These are phyloP conservation scores for Penaeus monodon DNA, from an alignment of 2,888 invertebrate species.

Conservation along the genomic window DNA sequence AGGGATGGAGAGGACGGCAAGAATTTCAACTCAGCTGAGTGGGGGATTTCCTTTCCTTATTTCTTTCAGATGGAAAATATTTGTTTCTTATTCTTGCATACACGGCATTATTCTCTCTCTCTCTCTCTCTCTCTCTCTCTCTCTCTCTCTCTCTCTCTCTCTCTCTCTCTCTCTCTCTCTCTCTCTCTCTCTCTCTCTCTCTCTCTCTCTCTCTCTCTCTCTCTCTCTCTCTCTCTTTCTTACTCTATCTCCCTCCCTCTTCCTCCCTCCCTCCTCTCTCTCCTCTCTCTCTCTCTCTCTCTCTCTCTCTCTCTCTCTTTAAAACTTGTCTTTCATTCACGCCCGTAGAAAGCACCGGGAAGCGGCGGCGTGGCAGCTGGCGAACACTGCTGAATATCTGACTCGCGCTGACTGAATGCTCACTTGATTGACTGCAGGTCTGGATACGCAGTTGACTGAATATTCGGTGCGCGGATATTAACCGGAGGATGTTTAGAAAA, in stretches of 20 bases:
- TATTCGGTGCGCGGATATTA: neutral
- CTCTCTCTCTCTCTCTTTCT: too few species aligned
- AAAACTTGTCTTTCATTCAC: too few species aligned
- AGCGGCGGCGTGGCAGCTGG: neutral
- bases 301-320: neutral
- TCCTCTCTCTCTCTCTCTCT: neutral
- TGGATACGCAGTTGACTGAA: too few species aligned
- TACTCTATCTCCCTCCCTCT: conserved; percentile 12
- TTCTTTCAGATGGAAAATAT: too few species aligned
- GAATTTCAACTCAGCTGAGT: too few species aligned
- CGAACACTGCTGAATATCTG: neutral
- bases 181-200: neutral
- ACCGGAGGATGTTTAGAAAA: too few species aligned
- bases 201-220: neutral
- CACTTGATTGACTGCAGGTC: too few species aligned
- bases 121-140: neutral
- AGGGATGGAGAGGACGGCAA: too few species aligned
- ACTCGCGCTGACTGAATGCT: neutral
- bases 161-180: neutral
- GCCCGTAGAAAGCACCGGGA: too few species aligned
- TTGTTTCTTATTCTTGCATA: too few species aligned
- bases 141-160: neutral
- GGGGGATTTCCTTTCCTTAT: too few species aligned
- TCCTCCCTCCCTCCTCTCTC: neutral
- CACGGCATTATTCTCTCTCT: neutral